Evolutionary conservation across 1,140 invertebrate genomes (phyloP), one percentile per base, ranked within the genome.

Genomic region (Asbolus verrucosus): DNA sequence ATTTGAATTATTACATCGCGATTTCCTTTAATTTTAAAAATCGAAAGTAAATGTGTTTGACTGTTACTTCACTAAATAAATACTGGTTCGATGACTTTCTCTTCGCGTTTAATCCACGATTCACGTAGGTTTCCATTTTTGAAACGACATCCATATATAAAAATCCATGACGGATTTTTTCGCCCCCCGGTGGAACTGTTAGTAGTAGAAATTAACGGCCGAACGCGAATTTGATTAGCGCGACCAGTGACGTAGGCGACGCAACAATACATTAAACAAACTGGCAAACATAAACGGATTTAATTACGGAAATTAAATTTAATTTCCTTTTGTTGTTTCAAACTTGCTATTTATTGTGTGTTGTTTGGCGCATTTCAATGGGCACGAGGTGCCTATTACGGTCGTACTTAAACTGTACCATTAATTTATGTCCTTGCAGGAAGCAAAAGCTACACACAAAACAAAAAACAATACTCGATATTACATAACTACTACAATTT

Each of bases 21-120:
- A 36, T 62, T 62, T 62, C 59, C 59, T 62, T 62, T 39, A 62
- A 62, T 62, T 62, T 62, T 62, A 62, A 62, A 62, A 62, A 62
- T 62, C 59, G 59, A 62, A 62, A 62, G 59, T 62, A 62, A 62
- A 62, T 62, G 59, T 62, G 31, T 62, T 62, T 62, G 59, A 62
- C 59, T 39, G 59, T 62, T 62, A 62, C 59, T 62, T 38, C 59
- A 38, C 36, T 62, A 62, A 36, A 38, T 62, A 39, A 39, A 38
- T 62, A 36, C 31, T 62, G 36, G 46, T 54, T 62, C 36, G 59
- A 62, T 62, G 59, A 62, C 59, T 62, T 62, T 62, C 59, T 62
- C 59, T 62, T 62, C 46, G 46, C 46, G 46, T 54, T 54, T 54
- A 54, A 54, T 54, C 46, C 46, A 54, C 46, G 46, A 54, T 54